Conservation (phyloP, 1,140 invertebrate species). For the Anthonomus grandis region DNA sequence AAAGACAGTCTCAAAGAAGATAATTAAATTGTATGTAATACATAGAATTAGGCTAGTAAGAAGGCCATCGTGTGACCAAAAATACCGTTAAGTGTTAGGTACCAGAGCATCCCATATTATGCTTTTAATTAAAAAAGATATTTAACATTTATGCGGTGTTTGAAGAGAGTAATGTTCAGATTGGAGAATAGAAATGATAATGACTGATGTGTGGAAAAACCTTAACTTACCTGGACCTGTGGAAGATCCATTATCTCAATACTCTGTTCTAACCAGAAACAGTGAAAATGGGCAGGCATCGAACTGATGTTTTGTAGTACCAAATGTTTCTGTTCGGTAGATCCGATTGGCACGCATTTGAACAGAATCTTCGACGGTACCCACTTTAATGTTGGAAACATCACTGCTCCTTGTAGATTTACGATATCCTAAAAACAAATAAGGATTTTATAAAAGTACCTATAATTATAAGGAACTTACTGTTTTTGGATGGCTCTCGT, state of each 20-base stretch:
- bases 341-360: slow-evolving; percentile 43
- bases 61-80: no score
- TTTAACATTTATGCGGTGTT: no score
- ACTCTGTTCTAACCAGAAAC: slow-evolving; percentile 45
- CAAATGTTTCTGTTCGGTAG: slow-evolving; percentile 40
- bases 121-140: no score
- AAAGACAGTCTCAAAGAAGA: no score
- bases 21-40: no score
- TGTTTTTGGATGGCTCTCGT: slow-evolving; percentile 34
- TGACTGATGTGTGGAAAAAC: no score
- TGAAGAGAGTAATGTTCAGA: no score
- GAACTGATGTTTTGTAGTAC: slow-evolving; percentile 50
- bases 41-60: no score
- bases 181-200: no score
- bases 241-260: slow-evolving; percentile 28
- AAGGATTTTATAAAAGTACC: not conserved
- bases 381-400: slow-evolving; percentile 50
- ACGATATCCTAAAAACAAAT: slow-evolving; percentile 49
- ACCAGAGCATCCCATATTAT: no score
- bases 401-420: slow-evolving; percentile 47
- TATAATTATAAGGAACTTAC: slow-evolving; percentile 18
- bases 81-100: no score
- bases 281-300: slow-evolving; percentile 48
- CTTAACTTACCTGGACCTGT: slow-evolving; percentile 1
- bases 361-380: slow-evolving; percentile 44